These are phyloP conservation scores for Dipodomys merriami DNA, from an alignment of 2,113 vertebrate species.

Conservation along the genomic window DNA sequence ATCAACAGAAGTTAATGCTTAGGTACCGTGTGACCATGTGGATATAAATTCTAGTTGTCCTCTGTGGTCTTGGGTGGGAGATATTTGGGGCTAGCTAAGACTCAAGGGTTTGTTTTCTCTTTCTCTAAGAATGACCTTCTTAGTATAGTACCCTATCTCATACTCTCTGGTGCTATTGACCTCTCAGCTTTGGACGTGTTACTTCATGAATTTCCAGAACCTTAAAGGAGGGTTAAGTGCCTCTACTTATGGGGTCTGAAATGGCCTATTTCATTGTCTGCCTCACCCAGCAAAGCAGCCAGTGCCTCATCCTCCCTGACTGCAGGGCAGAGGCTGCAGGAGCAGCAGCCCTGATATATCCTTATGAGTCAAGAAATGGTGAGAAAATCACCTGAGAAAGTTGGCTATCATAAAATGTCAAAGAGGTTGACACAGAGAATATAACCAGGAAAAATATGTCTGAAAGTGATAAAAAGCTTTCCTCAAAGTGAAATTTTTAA, in stretches of 20 bases:
- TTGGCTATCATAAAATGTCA: neutral
- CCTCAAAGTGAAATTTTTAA: conserved; percentile 6
- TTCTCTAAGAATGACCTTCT: neutral
- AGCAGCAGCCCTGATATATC: neutral
- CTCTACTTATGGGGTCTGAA: neutral
- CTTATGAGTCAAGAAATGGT: neutral
- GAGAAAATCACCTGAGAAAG: neutral
- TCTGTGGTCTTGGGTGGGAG: no score
- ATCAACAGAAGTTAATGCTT: no score
- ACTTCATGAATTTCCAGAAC: neutral
- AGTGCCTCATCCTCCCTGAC: no score
- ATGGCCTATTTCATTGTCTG: neutral
- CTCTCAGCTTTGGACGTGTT: neutral
- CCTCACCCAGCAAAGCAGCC: neutral
- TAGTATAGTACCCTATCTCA: neutral
- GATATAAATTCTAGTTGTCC: neutral
- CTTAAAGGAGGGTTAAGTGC: neutral
- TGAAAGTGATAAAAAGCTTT: neutral
- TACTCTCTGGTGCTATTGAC: no score
- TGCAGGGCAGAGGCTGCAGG: no score
- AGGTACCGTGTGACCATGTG: no score
- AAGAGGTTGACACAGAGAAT: neutral
- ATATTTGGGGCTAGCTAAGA: neutral
- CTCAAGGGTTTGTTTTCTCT: neutral
- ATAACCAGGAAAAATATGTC: neutral